phyloP scores from a whole-genome alignment of 2,797 vertebrate genomes.

The Pelodytes ibericus region DNA sequence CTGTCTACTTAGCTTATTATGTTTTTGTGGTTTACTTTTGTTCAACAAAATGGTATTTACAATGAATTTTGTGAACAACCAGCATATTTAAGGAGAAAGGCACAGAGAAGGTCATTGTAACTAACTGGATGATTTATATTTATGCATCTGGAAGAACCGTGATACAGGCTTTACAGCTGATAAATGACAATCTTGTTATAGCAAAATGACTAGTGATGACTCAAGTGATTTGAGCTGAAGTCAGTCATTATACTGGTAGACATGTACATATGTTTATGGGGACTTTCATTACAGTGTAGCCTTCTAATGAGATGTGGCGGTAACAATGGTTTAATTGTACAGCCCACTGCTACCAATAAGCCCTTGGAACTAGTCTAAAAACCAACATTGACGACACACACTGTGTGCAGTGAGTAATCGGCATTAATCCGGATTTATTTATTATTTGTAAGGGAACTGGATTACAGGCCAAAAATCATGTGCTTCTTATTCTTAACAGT shows the following conservation, averaged over 20 bases:
- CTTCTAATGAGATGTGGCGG: not conserved
- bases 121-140: conserved; percentile 15
- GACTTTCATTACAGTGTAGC: conserved; percentile 7
- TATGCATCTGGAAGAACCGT: not conserved
- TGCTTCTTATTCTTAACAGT: not conserved
- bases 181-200: conserved; percentile 43
- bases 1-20: not conserved
- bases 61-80: conserved; percentile 15
- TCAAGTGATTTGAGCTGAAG: conserved; percentile 1
- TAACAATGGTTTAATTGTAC: conserved; percentile 33
- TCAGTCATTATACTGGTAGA: conserved; percentile 29
- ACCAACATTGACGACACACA: not conserved
- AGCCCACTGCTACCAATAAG: not conserved
- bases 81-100: conserved; percentile 13
- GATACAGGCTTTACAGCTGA: conserved; percentile 17
- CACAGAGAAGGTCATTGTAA: conserved; percentile 18
- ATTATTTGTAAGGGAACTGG: not conserved
- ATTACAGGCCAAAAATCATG: not conserved
- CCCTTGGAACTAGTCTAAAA: not conserved
- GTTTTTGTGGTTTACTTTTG: conserved; percentile 1
- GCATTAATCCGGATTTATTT: not conserved
- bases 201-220: conserved; percentile 20
- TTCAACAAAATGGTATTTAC: not conserved
- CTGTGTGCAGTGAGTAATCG: not conserved
- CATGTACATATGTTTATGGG: not conserved